Base-by-base conservation (phyloP, 2,113 vertebrate genomes). In the Sporophila hypoxantha region DNA sequence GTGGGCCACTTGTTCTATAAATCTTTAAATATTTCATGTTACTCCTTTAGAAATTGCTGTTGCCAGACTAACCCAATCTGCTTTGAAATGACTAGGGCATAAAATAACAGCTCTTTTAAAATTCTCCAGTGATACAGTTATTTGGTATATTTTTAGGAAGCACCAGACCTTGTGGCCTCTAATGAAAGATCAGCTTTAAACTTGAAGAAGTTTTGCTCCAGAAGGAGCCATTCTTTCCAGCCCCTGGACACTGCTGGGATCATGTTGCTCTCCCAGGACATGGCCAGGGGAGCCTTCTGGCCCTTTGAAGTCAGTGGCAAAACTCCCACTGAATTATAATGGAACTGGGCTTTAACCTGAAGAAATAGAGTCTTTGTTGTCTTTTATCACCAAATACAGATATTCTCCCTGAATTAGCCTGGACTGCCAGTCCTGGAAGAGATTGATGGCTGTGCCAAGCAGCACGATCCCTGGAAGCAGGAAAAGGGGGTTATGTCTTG, bases 11-110 rank as follows among this genome's bases (percentile, higher is more conserved):
- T 95, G 94, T 94, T 93, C 88, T 89, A 95, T 96, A 95, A 95
- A 97, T 96, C 94, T 96, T 95, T 96, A 95, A 96, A 96, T 96
- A 93, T 87, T 92, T 90, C 79, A 88, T 87, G 85, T 83, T 89
- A 56, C 74, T 93, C 88, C 57, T 87, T 86, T 79, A 76, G 83
- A 94, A 95, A 95, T 61, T 49, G 89, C 85, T 94, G 93, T 96
- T 94, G 87, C 74, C 89, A 95, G 91, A 71, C 66, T 84, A 91
- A 90, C 93, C 79, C 84, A 84, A 90, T 92, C 94, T 95, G 74
- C 90, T 88, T 91, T 84, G 85, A 87, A 94, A 93, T 47, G 90
- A 73, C 81, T 27, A 68, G 88, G 37, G 84, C 87, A 94, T 93
- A 91, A 95, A 95, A 95, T 82, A 93, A 60, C 77, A 85, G 81